phyloP scores from a whole-genome alignment of 2,113 vertebrate genomes.

The Mohoua ochrocephala region DNA sequence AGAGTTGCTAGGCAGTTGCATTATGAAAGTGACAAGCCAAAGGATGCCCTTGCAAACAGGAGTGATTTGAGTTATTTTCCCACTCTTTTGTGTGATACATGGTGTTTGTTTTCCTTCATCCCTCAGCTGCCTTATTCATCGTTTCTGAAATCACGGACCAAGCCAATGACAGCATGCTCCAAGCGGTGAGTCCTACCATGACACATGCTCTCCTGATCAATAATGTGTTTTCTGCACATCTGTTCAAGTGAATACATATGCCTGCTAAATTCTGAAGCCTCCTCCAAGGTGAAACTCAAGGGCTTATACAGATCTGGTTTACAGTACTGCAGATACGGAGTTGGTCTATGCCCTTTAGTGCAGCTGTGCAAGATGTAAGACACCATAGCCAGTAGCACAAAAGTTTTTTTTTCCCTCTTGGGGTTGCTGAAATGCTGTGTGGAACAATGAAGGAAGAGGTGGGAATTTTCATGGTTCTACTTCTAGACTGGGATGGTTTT shows the following conservation, averaged over 20 bases:
- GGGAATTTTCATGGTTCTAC: background rate
- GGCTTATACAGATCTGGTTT: background rate
- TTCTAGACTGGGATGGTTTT: background rate
- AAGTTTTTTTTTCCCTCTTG: background rate
- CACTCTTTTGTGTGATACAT: background rate
- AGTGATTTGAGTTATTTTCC: background rate
- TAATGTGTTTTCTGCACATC: background rate
- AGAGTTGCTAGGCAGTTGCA: background rate
- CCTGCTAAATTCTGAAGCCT: background rate
- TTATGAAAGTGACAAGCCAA: background rate
- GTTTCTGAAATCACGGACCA: conserved; percentile 88
- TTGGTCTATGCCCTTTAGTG: background rate
- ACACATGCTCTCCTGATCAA: background rate
- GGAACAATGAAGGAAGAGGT: background rate
- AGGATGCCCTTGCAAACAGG: background rate
- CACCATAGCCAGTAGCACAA: background rate
- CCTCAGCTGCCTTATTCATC: conserved; percentile 85
- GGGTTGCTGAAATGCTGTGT: background rate
- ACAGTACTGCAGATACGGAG: background rate
- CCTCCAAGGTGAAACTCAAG: background rate
- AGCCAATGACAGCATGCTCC: conserved; percentile 89
- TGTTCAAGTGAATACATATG: background rate
- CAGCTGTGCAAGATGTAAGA: background rate
- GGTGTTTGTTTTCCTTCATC: background rate
- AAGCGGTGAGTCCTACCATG: conserved; percentile 84